A percentile compares a stretch with the other conserved stretches of the same genome.
These are phyloP conservation scores for Cistogaster globosa DNA, from an alignment of 2,888 invertebrate species.

Conservation along the genomic window DNA sequence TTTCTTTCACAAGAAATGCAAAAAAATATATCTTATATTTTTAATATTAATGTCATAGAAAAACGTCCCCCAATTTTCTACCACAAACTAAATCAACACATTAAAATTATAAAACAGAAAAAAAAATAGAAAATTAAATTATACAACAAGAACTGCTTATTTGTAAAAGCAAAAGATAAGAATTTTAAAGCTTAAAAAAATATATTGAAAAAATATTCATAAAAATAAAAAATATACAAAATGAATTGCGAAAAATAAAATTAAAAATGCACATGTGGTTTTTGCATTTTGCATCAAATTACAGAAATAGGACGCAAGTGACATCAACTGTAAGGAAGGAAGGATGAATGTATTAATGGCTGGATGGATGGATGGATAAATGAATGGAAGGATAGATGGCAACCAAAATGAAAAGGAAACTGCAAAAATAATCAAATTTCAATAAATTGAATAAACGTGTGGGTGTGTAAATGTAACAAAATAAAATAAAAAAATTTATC, in stretches of 20 bases:
- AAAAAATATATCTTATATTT: neutral
- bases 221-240: conserved; percentile 23
- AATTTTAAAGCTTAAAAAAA: conserved; percentile 19
- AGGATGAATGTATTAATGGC: conserved; percentile 28
- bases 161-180: conserved; percentile 6
- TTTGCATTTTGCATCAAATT: conserved; percentile 64
- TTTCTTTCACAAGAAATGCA: conserved; percentile 6
- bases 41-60: neutral
- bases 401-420: neutral
- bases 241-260: conserved; percentile 54
- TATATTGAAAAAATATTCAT: neutral
- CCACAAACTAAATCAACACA: neutral
- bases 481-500: conserved; percentile 30
- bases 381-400: conserved; percentile 1
- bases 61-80: neutral
- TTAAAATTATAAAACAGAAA: neutral
- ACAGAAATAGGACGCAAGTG: conserved; percentile 59
- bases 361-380: conserved; percentile 15
- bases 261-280: conserved; percentile 63
- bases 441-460: conserved; percentile 51
- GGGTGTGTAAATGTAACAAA: neutral
- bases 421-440: conserved; percentile 60
- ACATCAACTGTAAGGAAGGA: conserved; percentile 47
- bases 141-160: conserved; percentile 38
- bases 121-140: conserved; percentile 9